A percentile compares a stretch with the other conserved stretches of the same genome.
phyloP scores from a whole-genome alignment of 2,113 vertebrate genomes.

The Pelodiscus sinensis region DNA sequence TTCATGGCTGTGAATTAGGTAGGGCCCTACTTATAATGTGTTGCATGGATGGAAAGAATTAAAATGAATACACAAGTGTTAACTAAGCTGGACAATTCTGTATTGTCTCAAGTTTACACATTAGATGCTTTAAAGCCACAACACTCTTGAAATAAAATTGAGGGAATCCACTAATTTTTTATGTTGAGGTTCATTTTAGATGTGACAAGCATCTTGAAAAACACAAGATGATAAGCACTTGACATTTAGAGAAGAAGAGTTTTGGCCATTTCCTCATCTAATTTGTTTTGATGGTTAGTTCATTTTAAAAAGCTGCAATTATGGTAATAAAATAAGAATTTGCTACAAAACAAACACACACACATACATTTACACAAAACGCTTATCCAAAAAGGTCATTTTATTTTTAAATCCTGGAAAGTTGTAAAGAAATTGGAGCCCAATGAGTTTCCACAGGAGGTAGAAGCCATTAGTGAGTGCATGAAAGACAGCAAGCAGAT shows the following conservation, averaged over 20 bases:
- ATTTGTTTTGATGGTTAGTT: conserved; percentile 62
- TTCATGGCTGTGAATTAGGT: too few relatives aligned
- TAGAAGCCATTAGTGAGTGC: conserved; percentile 54
- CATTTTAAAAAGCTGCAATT: conserved; percentile 60
- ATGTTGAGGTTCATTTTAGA: conserved; percentile 45
- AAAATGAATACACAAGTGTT: background rate
- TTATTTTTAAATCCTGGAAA: conserved; percentile 19
- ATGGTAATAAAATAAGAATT: conserved; percentile 63
- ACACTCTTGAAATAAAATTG: conserved; percentile 13
- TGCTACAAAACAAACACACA: conserved; percentile 65
- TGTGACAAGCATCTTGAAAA: background rate
- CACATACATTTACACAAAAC: background rate
- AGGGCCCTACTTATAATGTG: background rate
- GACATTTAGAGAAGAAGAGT: conserved; percentile 18
- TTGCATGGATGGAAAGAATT: background rate
- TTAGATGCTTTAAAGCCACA: background rate
- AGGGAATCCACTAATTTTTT: conserved; percentile 9
- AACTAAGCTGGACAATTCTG: background rate
- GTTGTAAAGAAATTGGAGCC: background rate
- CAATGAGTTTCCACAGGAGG: conserved; percentile 64
- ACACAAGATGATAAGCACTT: background rate
- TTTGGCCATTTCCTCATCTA: conserved; percentile 17
- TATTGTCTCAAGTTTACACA: background rate
- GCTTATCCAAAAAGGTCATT: conserved; percentile 29
- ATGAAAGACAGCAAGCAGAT: conserved; percentile 69